These are phyloP conservation scores for Camponotus pennsylvanicus DNA, from an alignment of 1,140 invertebrate genomes.

Conservation along the genomic window DNA sequence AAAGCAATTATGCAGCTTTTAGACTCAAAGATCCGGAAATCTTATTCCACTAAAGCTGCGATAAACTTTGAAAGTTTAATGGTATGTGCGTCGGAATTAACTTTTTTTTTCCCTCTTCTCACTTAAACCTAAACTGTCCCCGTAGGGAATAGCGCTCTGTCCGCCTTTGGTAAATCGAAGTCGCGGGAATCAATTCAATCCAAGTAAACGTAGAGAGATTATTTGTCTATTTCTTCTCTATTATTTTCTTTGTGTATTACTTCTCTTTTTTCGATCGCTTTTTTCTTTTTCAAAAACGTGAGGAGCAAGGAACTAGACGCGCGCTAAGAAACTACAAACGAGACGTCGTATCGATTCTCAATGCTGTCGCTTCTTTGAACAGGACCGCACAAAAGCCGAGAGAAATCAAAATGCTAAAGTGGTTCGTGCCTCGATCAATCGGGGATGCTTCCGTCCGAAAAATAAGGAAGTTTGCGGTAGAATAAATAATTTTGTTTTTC, in stretches of 20 bases:
- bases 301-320: conserved; percentile 9
- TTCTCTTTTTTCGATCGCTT: not conserved
- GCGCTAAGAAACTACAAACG: conserved; percentile 45
- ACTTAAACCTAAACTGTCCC: conserved; percentile 11
- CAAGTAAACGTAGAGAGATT: conserved; percentile 25
- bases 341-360: conserved; percentile 48
- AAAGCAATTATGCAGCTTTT: conserved; percentile 1
- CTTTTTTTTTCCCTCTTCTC: not conserved
- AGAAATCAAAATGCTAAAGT: conserved; percentile 60
- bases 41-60: conserved; percentile 14
- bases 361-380: conserved; percentile 46
- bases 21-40: not conserved
- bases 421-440: conserved; percentile 29
- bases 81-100: conserved; percentile 31
- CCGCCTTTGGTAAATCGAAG: conserved; percentile 4
- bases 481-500: conserved; percentile 25
- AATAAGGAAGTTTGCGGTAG: conserved; percentile 31
- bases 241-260: not conserved
- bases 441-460: not conserved
- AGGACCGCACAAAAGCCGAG: conserved; percentile 37
- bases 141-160: not conserved
- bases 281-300: not conserved
- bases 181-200: conserved; percentile 29
- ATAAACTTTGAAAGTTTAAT: conserved; percentile 47
- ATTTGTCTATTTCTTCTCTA: conserved; percentile 28